Base-by-base conservation (phyloP, 2,888 invertebrate species). In the Hirtodrosophila confusa region DNA sequence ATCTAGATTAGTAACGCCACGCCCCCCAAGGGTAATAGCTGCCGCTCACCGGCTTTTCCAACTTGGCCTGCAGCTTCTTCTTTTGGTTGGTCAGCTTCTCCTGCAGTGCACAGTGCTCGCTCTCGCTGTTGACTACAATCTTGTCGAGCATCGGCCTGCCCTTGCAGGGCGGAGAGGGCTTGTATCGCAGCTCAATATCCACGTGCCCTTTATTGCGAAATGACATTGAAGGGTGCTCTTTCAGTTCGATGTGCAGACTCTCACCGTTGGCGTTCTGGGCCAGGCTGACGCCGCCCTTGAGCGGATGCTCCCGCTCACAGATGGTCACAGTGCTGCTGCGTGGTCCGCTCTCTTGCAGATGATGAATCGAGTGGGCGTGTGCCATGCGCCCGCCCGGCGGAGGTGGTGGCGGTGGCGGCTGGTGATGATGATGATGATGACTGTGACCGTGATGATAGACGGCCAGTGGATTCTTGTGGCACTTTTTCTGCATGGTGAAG, bases 141-240 rank as follows among this genome's bases (percentile, higher is more conserved):
- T 91, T 92, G 93, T 95, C 95, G 89, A 95, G 91, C 85, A 93
- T 94, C 90, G 92, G 56, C 56, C 90, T 91, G 23, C 88, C 89
- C 61, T 89, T 90, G 61, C 89, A 88, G 11, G 80, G 84, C 3
- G 93, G 92, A 23, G 93, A 92, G 51, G 93, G 93, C 74, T 93
- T 93, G 89, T 95, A 95, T 31, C 95, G 92, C 67, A 95, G 92
- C 79, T 94, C 94, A 89, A 95, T 95, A 82, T 95, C 95, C 10
- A 96, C 93, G 68, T 93, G 93, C 29, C 90, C 90, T 88, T 91
- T 91, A 85, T 93, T 93, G 68, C 95, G 93, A 90, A 94, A 94
- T 74, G 94, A 93, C 76, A 95, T 92, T 70, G 94, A 92, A 3
- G 95, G 95, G 88, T 95, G 95, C 80, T 93, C 93, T 82, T 90